Evolutionary conservation across 1,140 invertebrate species (phyloP), one percentile per base, ranked within the genome.

Genomic region (Diprion similis): DNA sequence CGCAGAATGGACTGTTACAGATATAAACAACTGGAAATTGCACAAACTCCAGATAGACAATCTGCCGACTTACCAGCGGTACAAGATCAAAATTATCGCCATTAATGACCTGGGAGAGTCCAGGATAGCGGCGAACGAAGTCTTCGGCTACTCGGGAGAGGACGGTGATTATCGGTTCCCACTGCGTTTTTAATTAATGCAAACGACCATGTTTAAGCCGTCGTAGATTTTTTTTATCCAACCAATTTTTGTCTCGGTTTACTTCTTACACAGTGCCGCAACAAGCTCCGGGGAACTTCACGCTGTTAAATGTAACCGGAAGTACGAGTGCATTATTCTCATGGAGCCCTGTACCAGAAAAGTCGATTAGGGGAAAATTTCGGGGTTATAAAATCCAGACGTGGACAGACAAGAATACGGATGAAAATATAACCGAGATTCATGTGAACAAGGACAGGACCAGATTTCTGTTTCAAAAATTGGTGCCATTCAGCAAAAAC

Each of bases 301-400:
- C 93, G 0, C 84, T 97, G 59, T 84, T 93, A 0, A 89, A 94
- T 80, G 89, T 96, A 15, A 92, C 91, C 37, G 91, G 92, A n/a
- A 92, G 93, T 15, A 96, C 93, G 65, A 92, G 90, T 8, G 96
- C 96, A 0, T 81, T 94, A 17, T 88, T 98, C 17, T 92, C 92
- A 69, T 98, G 97, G 97, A 92, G 92, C 85, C 91, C 94, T 0
- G 96, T 98, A 0, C 83, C 92, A 1, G 83, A 91, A 0, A 92
- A 95, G 67, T 93, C 93, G 0, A 92, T 98, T 0, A 89, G 92
- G 24, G 97, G 97, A n/a, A 94, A 98, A 85, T 97, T 99, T 84
- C 94, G 94, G 80, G 97, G 97, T 11, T 99, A 99, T 85, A 98
- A 98, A 87, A 96, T 99, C 71, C 95, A 97, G 87, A 97, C 95